phyloP scores from a whole-genome alignment of 2,797 vertebrate species.

The Pempheris klunzingeri region DNA sequence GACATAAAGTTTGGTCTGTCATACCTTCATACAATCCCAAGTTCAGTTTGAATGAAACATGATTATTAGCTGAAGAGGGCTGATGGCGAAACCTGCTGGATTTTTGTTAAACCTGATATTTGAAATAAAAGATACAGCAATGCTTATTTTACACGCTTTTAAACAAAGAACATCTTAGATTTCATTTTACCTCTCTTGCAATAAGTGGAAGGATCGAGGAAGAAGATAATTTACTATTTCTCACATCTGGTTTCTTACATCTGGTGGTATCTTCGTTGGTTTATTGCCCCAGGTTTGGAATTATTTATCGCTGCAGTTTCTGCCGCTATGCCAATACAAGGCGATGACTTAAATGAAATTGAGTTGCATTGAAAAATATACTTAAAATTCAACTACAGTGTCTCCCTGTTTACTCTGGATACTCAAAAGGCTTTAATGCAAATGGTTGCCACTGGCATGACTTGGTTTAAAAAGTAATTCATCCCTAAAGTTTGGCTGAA shows the following conservation, averaged over 20 bases:
- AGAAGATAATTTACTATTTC: background rate
- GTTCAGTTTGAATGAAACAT: slow-evolving; percentile 26
- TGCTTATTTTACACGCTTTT: background rate
- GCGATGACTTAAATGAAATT: background rate
- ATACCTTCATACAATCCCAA: background rate
- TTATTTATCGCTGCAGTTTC: background rate
- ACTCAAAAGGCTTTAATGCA: background rate
- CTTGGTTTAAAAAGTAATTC: background rate
- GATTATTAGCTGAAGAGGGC: background rate
- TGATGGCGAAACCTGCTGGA: background rate
- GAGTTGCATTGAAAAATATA: background rate
- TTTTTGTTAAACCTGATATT: background rate
- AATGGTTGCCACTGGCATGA: background rate
- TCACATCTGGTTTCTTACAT: too few relatives aligned
- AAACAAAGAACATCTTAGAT: background rate
- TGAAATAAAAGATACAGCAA: background rate
- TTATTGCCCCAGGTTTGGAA: background rate
- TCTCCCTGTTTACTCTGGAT: background rate
- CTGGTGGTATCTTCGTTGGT: too few relatives aligned
- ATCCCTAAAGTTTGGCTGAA: background rate
- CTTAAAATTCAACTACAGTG: background rate
- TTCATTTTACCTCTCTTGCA: background rate
- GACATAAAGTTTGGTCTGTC: too few relatives aligned
- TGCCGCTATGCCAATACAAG: background rate
- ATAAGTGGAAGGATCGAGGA: background rate